These are phyloP conservation scores for Amia ocellicauda DNA, from an alignment of 2,113 vertebrate genomes.

Conservation along the genomic window DNA sequence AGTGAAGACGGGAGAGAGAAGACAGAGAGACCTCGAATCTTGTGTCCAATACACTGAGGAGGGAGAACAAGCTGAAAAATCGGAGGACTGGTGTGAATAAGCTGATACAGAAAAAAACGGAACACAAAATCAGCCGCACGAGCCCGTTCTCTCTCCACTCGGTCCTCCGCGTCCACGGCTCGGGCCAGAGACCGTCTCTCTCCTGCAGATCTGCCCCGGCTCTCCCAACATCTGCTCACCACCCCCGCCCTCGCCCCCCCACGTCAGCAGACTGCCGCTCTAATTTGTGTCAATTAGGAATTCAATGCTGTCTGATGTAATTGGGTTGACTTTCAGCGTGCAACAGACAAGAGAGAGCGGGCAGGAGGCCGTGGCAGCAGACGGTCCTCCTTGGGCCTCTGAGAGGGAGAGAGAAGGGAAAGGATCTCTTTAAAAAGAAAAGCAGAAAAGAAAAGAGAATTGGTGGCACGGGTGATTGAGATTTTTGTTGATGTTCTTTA, in stretches of 20 bases:
- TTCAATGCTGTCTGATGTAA: slow-evolving; percentile 61
- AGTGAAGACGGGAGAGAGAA: too few relatives aligned
- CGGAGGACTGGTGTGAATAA: too few relatives aligned
- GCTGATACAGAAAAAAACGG: too few relatives aligned
- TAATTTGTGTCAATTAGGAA: slow-evolving; percentile 70
- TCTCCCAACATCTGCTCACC: slow-evolving; percentile 53
- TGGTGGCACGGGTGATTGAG: too few relatives aligned
- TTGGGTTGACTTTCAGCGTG: slow-evolving; percentile 56
- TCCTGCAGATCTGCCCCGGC: slow-evolving; percentile 27
- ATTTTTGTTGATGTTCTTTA: too few relatives aligned
- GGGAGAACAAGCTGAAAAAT: too few relatives aligned
- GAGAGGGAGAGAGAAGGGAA: neutral
- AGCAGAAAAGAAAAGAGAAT: slow-evolving; percentile 41
- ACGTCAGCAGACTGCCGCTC: slow-evolving; percentile 61
- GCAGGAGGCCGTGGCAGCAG: neutral
- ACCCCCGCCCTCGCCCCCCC: slow-evolving; percentile 15
- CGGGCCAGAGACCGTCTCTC: slow-evolving; percentile 16
- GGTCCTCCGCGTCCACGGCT: too few relatives aligned
- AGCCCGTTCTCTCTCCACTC: too few relatives aligned
- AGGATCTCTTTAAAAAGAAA: slow-evolving; percentile 11
- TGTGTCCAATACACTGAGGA: too few relatives aligned
- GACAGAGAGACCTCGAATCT: too few relatives aligned
- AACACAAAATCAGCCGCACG: too few relatives aligned
- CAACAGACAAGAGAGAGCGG: neutral
- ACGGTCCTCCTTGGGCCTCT: too few relatives aligned